Base-by-base conservation (phyloP, 2,888 invertebrate genomes). In the Xylota sylvarum region DNA sequence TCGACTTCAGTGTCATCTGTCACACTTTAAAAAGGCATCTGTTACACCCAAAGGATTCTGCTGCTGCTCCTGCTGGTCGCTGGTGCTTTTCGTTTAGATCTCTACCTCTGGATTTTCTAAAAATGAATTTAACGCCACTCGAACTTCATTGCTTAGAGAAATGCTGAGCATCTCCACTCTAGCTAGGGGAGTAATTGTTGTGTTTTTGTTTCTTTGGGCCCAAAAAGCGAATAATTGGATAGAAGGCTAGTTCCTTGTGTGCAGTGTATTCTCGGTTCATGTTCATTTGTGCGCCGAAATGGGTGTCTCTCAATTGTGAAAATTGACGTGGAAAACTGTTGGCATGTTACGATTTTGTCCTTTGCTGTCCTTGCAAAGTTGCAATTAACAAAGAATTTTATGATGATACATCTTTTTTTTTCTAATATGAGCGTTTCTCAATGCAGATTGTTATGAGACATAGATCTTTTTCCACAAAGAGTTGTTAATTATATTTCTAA, bases 61-160 rank as follows among this genome's bases (percentile, higher is more conserved):
- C 43, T 81, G 62, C 43, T 46, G 32, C 7, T 65, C 10, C 50
- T 48, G 19, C 14, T 23, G 43, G n/a, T 73, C 5, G 30, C 58
- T 72, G 65, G 78, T 78, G 30, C 82, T 78, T 43, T 60, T 69
- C 55, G 46, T 62, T 37, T 30, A 56, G 56, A 72, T 60, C 81
- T 48, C 81, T 73, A 81, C 85, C 85, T 81, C 81, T 82, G 77
- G 72, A 82, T 48, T 82, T 77, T 64, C 86, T 72, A 86, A 86
- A 86, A 86, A 86, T 86, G 77, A 82, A 86, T 86, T 86, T 86
- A 86, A 86, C 86, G 86, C 86, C 86, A 86, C 56, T 73, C 86
- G 56, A 50, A 86, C 37, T 73, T 65, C 14, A 73, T 78, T 73
- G 72, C 83, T 73, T 78, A 48, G 81, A 82, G 72, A 67, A 35